These are phyloP conservation scores for Parauchenoglanis punctatus DNA, from an alignment of 2,797 vertebrate genomes.

Conservation along the genomic window DNA sequence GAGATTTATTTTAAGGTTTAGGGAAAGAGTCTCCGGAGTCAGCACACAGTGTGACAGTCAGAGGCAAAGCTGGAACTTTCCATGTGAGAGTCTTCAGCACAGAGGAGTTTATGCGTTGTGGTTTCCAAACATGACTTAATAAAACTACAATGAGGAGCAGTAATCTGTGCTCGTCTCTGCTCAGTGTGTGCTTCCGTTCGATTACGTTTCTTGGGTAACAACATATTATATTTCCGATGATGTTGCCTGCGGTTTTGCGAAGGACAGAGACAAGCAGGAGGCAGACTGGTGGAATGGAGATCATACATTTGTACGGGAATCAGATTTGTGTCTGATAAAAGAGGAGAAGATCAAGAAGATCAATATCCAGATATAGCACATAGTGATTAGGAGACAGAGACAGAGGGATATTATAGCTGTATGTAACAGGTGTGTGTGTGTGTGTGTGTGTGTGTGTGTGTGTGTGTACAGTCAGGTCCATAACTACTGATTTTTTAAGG, in stretches of 20 bases:
- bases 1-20: too few species aligned
- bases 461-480: background rate
- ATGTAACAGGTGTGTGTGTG: background rate
- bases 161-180: background rate
- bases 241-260: background rate
- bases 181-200: background rate
- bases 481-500: background rate
- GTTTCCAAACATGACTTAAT: background rate
- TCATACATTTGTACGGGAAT: background rate
- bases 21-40: background rate
- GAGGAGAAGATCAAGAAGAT: background rate
- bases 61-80: too few species aligned
- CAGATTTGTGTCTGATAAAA: constrained; percentile 10
- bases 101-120: background rate
- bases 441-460: background rate
- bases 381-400: background rate
- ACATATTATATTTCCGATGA: background rate
- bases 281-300: background rate
- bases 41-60: too few species aligned
- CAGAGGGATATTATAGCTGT: background rate
- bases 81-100: background rate
- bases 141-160: background rate
- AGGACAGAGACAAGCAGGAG: background rate
- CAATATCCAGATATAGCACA: background rate
- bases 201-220: background rate